Conservation (phyloP, 2,797 vertebrate species). For the Semotilus atromaculatus region DNA sequence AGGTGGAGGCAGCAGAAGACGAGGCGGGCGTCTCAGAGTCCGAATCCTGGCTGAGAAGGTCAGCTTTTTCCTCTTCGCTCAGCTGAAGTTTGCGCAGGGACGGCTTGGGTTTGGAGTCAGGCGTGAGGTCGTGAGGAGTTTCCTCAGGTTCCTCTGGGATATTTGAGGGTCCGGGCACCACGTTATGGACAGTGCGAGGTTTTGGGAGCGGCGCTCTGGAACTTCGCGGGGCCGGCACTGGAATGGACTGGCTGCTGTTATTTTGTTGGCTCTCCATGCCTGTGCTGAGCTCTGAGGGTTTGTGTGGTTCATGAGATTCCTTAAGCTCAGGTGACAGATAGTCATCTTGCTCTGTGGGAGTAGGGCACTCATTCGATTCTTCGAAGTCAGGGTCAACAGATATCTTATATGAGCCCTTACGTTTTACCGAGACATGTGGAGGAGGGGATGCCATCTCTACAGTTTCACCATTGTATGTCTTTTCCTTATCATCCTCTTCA, state of each 20-base stretch:
- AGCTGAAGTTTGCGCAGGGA: conserved; percentile 80
- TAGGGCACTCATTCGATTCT: conserved; percentile 44
- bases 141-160: background rate
- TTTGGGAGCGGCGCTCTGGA: conserved; percentile 68
- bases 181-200: conserved; percentile 69
- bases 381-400: conserved; percentile 58
- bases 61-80: conserved; percentile 75
- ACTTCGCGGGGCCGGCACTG: conserved; percentile 71
- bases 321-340: conserved; percentile 19
- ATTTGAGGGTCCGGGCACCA: conserved; percentile 33
- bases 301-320: background rate
- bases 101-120: conserved; percentile 69
- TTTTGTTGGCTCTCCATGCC: background rate
- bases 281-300: conserved; percentile 18
- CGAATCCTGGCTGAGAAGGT: conserved; percentile 76
- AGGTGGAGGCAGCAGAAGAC: conserved; percentile 72
- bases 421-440: conserved; percentile 24
- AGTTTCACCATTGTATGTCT: background rate
- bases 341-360: conserved; percentile 34
- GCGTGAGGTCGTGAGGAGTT: background rate
- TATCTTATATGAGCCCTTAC: conserved; percentile 59
- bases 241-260: conserved; percentile 12
- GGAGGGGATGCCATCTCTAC: conserved; percentile 1
- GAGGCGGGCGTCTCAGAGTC: conserved; percentile 76
- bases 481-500: background rate